phyloP scores from a whole-genome alignment of 1,140 invertebrate genomes.

The Brachionus calyciflorus region DNA sequence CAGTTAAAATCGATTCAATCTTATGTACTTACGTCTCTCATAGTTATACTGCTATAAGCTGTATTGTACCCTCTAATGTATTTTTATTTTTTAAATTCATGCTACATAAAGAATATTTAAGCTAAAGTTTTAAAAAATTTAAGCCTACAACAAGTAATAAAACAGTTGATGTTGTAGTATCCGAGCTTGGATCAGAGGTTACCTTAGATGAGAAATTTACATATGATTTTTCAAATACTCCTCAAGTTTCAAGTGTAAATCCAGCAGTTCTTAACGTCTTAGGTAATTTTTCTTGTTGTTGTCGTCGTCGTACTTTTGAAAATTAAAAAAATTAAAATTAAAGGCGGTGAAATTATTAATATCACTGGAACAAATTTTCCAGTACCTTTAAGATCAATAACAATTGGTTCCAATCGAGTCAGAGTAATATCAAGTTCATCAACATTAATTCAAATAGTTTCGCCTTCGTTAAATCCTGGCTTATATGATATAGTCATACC shows the following conservation, averaged over 20 bases:
- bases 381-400: neutral
- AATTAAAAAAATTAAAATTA: neutral
- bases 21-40: neutral
- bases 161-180: conserved; percentile 45
- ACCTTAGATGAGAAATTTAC: conserved; percentile 48
- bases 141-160: conserved; percentile 39
- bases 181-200: neutral
- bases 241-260: neutral
- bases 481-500: conserved; percentile 46
- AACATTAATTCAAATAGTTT: conserved; percentile 45
- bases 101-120: no score
- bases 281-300: neutral
- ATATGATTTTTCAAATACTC: conserved; percentile 45
- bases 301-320: neutral
- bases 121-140: neutral
- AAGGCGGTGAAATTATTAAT: conserved; percentile 50
- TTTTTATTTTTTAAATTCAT: neutral
- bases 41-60: conserved; percentile 48
- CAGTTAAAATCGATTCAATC: neutral
- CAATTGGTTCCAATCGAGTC: conserved; percentile 48
- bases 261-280: neutral
- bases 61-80: conserved; percentile 48
- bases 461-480: conserved; percentile 49
- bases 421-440: conserved; percentile 44
- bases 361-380: conserved; percentile 50